Base-by-base conservation (phyloP, 2,797 vertebrate genomes). In the Percopsis omiscomaycus region DNA sequence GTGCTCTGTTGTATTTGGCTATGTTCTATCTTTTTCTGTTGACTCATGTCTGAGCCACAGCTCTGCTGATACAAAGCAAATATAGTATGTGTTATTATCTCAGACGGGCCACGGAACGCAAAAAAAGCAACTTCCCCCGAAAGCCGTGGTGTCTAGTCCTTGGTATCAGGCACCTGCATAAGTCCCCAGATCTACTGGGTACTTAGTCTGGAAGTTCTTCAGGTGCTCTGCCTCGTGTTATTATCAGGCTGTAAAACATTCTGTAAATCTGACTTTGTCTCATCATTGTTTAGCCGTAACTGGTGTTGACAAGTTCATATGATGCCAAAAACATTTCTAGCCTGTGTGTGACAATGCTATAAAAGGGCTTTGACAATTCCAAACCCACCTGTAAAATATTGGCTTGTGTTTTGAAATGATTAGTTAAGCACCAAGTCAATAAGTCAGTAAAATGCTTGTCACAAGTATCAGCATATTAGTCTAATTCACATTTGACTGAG, bases 271-370 rank as follows among this genome's bases (percentile, higher is more conserved):
- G 8, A 32, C n/a, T 37, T 45, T 45, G 27, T 74, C 65, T 76
- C 60, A 57, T 77, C 68, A 68, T 42, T 75, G 69, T 79, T 75
- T 74, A 64, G 74, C 74, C 47, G 64, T 48, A 30, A 57, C 60
- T 65, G 59, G 22, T 64, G 52, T 72, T 81, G 86, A 86, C 69
- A 80, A 52, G 59, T 78, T 84, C 71, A 80, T 71, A 59, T 71
- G 76, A 59, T 54, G 42, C 71, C 61, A 37, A 67, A 68, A 55
- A 69, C 54, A 74, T 86, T 85, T 80, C 60, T 65, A 81, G 76
- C 61, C 57, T 73, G 68, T 64, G 55, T 72, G 79, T 64, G 62
- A 82, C 49, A 59, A 55, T 69, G 77, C 75, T 78, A 84, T 65
- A 79, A 71, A 81, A 83, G 75, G 57, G 62, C 58, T 78, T 51